phyloP scores from a whole-genome alignment of 2,888 invertebrate species.

The Seira musarum region DNA sequence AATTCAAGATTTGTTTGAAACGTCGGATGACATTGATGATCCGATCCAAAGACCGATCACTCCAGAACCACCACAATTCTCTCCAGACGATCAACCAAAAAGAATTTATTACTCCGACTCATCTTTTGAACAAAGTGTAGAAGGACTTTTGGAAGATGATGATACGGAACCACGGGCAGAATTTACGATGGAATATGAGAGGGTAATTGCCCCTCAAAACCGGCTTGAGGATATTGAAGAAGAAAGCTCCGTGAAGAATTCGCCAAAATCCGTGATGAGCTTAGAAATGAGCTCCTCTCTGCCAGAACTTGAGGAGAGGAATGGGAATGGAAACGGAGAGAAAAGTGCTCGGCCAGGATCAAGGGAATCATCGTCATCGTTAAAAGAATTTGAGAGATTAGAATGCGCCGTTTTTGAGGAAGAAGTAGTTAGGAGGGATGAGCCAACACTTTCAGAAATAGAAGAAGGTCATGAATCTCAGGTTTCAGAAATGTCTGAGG shows the following conservation, averaged over 20 bases:
- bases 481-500: conserved; percentile 76
- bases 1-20: conserved; percentile 66
- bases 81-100: conserved; percentile 60
- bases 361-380: conserved; percentile 67
- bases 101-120: conserved; percentile 67
- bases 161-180: conserved; percentile 57
- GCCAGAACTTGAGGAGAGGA: conserved; percentile 82
- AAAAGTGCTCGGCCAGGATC: conserved; percentile 66
- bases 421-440: conserved; percentile 88
- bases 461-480: conserved; percentile 73
- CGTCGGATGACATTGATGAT: conserved; percentile 72
- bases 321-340: conserved; percentile 81
- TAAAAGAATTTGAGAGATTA: conserved; percentile 87
- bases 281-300: conserved; percentile 86
- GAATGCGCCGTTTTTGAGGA: conserved; percentile 92
- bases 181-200: conserved; percentile 52
- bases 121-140: conserved; percentile 67
- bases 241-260: conserved; percentile 89
- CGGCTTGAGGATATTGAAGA: conserved; percentile 86
- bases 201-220: conserved; percentile 73
- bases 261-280: conserved; percentile 92
- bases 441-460: conserved; percentile 79
- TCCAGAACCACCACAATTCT: conserved; percentile 74
- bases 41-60: conserved; percentile 76
- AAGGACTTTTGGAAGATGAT: conserved; percentile 71